These are phyloP conservation scores for Cyclura pinguis DNA, from an alignment of 2,797 vertebrate genomes.

Conservation along the genomic window DNA sequence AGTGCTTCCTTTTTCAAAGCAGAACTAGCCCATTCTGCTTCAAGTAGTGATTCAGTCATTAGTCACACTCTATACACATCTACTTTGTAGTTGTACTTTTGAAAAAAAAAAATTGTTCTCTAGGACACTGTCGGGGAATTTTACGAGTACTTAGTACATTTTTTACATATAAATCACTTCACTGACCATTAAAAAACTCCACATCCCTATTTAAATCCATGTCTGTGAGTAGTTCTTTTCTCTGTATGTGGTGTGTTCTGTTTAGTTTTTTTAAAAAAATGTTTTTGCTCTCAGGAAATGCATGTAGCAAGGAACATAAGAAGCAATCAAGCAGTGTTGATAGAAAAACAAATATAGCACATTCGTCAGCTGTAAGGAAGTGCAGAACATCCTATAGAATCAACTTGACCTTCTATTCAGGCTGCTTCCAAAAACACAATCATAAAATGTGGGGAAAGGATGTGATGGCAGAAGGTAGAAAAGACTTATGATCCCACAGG, in stretches of 20 bases:
- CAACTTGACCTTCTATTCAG: conserved; percentile 71
- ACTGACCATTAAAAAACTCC: conserved; percentile 13
- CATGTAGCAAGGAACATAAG: conserved; percentile 73
- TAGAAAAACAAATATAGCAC: conserved; percentile 80
- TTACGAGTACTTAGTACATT: conserved; percentile 34
- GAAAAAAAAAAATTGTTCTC: conserved; percentile 37
- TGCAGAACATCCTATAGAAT: conserved; percentile 75
- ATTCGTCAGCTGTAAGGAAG: conserved; percentile 80
- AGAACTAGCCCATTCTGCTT: not conserved
- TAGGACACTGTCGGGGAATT: conserved; percentile 32
- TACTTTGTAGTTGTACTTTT: conserved; percentile 28
- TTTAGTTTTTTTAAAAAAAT: conserved; percentile 22
- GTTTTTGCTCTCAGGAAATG: conserved; percentile 79
- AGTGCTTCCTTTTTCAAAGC: conserved; percentile 20
- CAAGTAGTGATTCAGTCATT: conserved; percentile 34
- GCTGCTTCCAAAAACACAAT: conserved; percentile 70
- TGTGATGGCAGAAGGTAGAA: conserved; percentile 65
- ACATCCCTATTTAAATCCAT: conserved; percentile 41
- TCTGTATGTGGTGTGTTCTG: conserved; percentile 14
- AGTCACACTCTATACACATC: conserved; percentile 27
- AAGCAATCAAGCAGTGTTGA: conserved; percentile 79
- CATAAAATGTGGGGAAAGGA: conserved; percentile 71
- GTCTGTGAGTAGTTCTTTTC: conserved; percentile 42
- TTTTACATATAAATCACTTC: conserved; percentile 34
- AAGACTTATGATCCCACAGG: conserved; percentile 69